Base-by-base conservation (phyloP, 2,888 invertebrate species). In the Papilio protenor region DNA sequence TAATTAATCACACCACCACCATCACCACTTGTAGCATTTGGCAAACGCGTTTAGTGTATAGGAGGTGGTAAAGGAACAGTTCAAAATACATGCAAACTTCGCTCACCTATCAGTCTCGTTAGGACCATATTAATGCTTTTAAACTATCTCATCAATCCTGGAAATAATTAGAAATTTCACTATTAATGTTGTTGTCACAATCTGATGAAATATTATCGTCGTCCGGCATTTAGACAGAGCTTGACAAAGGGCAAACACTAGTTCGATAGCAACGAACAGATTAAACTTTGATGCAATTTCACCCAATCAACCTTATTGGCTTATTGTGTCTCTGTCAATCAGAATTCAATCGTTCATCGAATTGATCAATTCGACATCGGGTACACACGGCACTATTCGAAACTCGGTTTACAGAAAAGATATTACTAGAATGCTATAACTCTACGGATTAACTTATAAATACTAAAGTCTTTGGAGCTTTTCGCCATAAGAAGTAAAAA, bases 251-350 rank as follows among this genome's bases (percentile, higher is more conserved):
- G n/a, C 18, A 27, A 61, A 27, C 59, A 27, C n/a, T n/a, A 40
- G 40, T 11, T 66, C 66, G 40, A 66, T n/a, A 40, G 66, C 66
- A n/a, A 40, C 6, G 27, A 10, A 64, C 40, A 33, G 66, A 66
- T 66, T 66, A 66, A 66, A 40, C 66, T 66, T 66, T 66, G 66
- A 66, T 66, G 66, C 66, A 66, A 66, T 66, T 66, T 40, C 66
- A n/a, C 40, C 66, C 66, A 40, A 66, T 40, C 66, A 66, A 66
- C 66, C 66, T 40, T 66, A 66, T 66, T 66, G 66, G 33, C 40
- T 66, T 66, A 66, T 66, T 66, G 66, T 66, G 66, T 66, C 66
- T 66, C 66, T 66, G 66, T 66, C 66, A 40, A 66, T 66, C 66
- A 66, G 66, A 40, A 66, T 66, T 66, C 40, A 66, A 66, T 66